A percentile compares a stretch with the other conserved stretches of the same genome.
Conservation (phyloP, 2,797 vertebrate species). For the Acomys russatus region DNA sequence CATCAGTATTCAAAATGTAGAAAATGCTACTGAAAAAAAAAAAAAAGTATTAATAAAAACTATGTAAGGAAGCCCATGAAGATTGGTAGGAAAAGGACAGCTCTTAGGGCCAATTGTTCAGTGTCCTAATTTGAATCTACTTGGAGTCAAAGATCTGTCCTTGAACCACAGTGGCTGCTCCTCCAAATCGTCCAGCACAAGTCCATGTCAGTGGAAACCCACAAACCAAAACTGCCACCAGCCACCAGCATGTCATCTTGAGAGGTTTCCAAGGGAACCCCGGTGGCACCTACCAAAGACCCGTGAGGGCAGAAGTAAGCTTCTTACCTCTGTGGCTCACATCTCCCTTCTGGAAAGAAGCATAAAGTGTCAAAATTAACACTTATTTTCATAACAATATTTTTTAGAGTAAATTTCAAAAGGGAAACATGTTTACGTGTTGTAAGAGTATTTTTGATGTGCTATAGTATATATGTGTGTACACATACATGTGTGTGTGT, state of each 20-base stretch:
- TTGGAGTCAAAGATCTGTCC: not conserved
- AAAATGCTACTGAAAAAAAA: constrained; percentile 69
- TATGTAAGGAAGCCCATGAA: constrained; percentile 1
- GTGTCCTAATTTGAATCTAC: not conserved
- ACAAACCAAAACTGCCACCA: not conserved
- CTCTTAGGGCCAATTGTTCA: not conserved
- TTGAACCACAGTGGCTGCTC: constrained; percentile 29
- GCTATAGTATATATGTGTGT: not conserved
- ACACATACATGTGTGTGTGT: not conserved
- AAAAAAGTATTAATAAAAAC: constrained; percentile 49
- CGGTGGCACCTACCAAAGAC: not conserved
- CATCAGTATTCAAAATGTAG: constrained; percentile 3
- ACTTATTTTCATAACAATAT: not conserved
- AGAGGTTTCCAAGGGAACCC: constrained; percentile 40
- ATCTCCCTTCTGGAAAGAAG: not conserved
- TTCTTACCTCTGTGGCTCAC: not conserved
- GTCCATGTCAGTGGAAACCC: constrained; percentile 37
- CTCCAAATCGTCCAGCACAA: not conserved
- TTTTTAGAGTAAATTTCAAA: constrained; percentile 23
- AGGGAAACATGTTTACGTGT: constrained; percentile 29
- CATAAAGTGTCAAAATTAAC: not conserved
- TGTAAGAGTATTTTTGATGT: constrained; percentile 13
- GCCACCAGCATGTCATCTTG: not conserved
- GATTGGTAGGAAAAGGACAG: constrained; percentile 2
- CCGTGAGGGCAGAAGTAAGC: not conserved